Evolutionary conservation across 2,888 invertebrate genomes (phyloP), one percentile per base, ranked within the genome.

Genomic region (Lasius fuliginosus): DNA sequence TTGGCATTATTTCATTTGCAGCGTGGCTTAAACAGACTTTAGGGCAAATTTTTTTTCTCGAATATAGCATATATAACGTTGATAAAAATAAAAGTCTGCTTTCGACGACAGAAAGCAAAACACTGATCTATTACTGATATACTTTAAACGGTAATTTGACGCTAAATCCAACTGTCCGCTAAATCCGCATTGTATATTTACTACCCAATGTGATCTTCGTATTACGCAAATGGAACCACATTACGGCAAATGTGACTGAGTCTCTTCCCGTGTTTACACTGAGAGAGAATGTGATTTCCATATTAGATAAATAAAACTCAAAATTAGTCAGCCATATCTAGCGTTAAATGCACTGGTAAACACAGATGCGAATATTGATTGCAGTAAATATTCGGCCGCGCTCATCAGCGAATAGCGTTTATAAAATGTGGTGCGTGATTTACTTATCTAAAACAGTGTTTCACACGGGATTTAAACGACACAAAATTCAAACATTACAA

Each of bases 251-350:
- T 73, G 73, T 73, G 36, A 73, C 73, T 12, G 58, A 46, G 36
- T 81, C 60, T 46, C 46, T 60, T 27, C 30, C n/a, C 36, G 36
- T 81, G 74, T 81, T 73, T 81, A 73, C 36, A 60, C 36, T 58
- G 53, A 18, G 53, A 18, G 53, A 15, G 46, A 74, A 79, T 71
- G 27, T 27, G 79, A 73, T 73, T 81, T 49, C 60, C 79, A 60
- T 74, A 73, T 60, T 81, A 81, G 74, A 81, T 81, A 81, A 60
- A 73, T 73, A 60, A 60, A 74, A 81, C 60, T 79, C 60, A 5
- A 60, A 46, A 73, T 74, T 60, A 73, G 74, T 23, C 33, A 23
- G 60, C 9, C 79, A n/a, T 60, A 60, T 46, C 79, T 46, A 73
- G 60, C 60, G 46, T 81, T 73, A 81, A 79, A 81, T 81, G 60